Conservation (phyloP, 2,797 vertebrate species). For the Ceryle rudis region DNA sequence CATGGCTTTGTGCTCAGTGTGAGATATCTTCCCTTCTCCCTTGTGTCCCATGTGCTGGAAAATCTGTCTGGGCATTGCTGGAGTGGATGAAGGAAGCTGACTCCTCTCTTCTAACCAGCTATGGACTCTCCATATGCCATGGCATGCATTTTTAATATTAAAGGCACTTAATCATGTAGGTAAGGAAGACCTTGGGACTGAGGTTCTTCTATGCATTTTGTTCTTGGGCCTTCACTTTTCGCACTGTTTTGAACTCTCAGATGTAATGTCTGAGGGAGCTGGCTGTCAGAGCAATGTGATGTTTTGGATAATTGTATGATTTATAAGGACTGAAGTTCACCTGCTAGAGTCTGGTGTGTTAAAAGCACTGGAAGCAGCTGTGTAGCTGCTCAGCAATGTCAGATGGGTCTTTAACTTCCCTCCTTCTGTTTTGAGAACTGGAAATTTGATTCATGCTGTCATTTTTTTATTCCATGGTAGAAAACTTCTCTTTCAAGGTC, state of each 20-base stretch:
- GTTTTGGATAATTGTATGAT: background rate
- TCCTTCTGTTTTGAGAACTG: too few relatives aligned
- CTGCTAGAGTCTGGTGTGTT: background rate
- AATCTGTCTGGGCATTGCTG: background rate
- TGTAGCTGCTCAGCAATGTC: background rate
- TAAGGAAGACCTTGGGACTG: background rate
- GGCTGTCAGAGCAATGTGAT: background rate
- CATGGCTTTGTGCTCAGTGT: background rate
- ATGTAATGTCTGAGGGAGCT: background rate
- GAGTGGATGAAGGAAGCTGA: background rate
- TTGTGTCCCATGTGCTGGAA: background rate
- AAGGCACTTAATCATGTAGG: background rate
- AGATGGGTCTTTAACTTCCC: background rate
- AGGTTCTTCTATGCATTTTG: background rate
- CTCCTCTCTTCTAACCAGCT: background rate
- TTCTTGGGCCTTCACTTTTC: background rate
- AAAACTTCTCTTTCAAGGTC: background rate
- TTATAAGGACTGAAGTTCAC: background rate
- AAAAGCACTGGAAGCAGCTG: background rate
- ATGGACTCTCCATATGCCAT: background rate
- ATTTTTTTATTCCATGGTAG: background rate
- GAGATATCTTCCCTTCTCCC: background rate
- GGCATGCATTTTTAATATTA: background rate
- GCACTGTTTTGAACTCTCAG: background rate
- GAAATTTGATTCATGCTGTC: background rate